Evolutionary conservation across 2,113 vertebrate genomes (phyloP), one percentile per base, ranked within the genome.

Genomic region (Xyliphius kryptos): DNA sequence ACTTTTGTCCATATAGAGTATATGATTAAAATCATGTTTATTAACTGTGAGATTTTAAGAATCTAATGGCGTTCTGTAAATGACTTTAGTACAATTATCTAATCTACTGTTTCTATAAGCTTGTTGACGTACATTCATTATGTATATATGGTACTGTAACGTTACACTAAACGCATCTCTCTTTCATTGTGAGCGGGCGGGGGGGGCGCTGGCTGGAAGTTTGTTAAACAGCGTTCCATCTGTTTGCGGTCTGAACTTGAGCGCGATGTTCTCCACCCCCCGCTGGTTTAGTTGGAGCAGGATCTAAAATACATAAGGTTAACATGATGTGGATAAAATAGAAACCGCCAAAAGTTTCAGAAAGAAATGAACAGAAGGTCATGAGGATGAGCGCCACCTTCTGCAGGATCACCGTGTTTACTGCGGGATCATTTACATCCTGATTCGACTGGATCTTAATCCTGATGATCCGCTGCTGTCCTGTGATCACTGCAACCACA

Each of bases 361-460:
- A 32, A 6, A 32, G 26, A 32, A 3, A 12, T 12, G 13, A 14
- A 12, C 9, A 41, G 13, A 41, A 12, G 9, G 6, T 46, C 12
- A n/a, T 6, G n/a, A 53, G 13, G 26, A 32, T 56, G 2, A 47
- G 3, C 22, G 38, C 26, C 52, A 68, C 66, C 57, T 46, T 14
- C 19, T 68, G 15, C 16, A 61, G 22, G 66, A 55, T 17, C 13
- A 3, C 9, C 0, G 20, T 17, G 26, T 40, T n/a, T 32, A 55
- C n/a, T 40, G 4, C 11, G n/a, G 40, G 40, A 41, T 41, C 26
- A 22, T 61, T 61, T 3, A 48, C 17, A 40, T 68, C 46, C 32
- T 41, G 43, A 55, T 11, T 41, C 12, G 16, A 26, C 20, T 26
- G 36, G 1, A 61, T 11, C 41, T 6, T 3, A 17, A 68, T 6